Conservation (phyloP, 2,797 vertebrate genomes). For the Selene dorsalis region DNA sequence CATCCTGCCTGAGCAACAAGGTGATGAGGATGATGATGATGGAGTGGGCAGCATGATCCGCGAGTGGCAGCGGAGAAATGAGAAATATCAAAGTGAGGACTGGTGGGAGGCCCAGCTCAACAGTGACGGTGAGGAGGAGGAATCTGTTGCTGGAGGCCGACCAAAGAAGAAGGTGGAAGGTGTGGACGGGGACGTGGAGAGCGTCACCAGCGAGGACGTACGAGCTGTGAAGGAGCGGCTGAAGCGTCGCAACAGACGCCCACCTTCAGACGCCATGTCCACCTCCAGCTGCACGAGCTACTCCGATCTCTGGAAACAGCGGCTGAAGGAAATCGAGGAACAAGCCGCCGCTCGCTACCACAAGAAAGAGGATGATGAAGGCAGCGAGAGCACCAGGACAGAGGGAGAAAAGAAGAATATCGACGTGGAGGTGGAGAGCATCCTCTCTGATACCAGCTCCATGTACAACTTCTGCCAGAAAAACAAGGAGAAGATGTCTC, state of each 20-base stretch:
- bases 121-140: slow-evolving; percentile 77
- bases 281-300: slow-evolving; percentile 86
- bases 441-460: slow-evolving; percentile 90
- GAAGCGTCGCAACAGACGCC: slow-evolving; percentile 69
- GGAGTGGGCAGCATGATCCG: slow-evolving; percentile 84
- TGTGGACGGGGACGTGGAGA: slow-evolving; percentile 83
- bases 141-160: slow-evolving; percentile 41
- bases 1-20: slow-evolving; percentile 47
- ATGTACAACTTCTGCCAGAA: slow-evolving; percentile 96
- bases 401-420: slow-evolving; percentile 66
- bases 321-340: slow-evolving; percentile 91
- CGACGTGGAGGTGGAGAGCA: slow-evolving; percentile 86
- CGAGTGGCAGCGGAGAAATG: slow-evolving; percentile 94
- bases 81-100: slow-evolving; percentile 86
- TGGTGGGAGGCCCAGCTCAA: slow-evolving; percentile 84
- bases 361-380: slow-evolving; percentile 60
- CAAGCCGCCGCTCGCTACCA: slow-evolving; percentile 85
- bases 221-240: slow-evolving; percentile 84
- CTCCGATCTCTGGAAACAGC: slow-evolving; percentile 92
- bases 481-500: slow-evolving; percentile 92
- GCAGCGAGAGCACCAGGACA: slow-evolving; percentile 56
- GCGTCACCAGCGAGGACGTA: slow-evolving; percentile 89
- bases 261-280: slow-evolving; percentile 80
- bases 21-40: slow-evolving; percentile 66
- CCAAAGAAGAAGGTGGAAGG: slow-evolving; percentile 35